These are phyloP conservation scores for Troides helena DNA, from an alignment of 2,888 invertebrate genomes.

Conservation along the genomic window DNA sequence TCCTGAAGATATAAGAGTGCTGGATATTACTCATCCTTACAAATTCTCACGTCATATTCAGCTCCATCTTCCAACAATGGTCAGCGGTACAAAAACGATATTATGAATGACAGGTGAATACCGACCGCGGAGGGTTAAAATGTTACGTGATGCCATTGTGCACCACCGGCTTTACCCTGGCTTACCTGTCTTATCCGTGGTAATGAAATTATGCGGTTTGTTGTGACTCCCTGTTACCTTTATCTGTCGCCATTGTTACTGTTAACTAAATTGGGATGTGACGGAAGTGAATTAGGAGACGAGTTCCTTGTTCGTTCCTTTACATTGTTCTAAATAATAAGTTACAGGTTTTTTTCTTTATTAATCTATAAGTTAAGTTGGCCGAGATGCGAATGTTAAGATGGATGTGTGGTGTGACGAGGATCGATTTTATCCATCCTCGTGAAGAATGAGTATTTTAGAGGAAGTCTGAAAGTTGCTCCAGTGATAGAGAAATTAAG, in stretches of 20 bases:
- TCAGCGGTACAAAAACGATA: slow-evolving; percentile 28
- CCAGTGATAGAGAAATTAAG: too few species aligned
- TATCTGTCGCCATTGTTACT: slow-evolving; percentile 31
- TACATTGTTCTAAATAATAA: background rate
- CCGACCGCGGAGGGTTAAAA: slow-evolving; percentile 35
- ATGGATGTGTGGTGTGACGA: too few species aligned
- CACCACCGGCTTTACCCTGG: slow-evolving; percentile 46
- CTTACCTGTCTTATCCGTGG: slow-evolving; percentile 43
- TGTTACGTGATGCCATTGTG: slow-evolving; percentile 55
- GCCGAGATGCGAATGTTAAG: too few species aligned
- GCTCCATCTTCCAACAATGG: slow-evolving; percentile 55
- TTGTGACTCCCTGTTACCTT: slow-evolving; percentile 36
- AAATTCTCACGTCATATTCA: slow-evolving; percentile 63
- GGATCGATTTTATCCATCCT: too few species aligned
- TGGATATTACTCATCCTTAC: slow-evolving; percentile 13
- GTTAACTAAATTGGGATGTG: slow-evolving; percentile 17
- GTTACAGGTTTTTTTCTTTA: background rate
- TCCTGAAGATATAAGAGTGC: background rate
- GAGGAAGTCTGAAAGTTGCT: too few species aligned
- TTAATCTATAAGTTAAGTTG: too few species aligned
- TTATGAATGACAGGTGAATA: slow-evolving; percentile 35
- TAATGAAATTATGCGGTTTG: slow-evolving; percentile 37
- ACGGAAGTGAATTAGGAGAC: slow-evolving; percentile 19
- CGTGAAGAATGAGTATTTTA: too few species aligned
- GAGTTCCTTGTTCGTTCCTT: background rate